Conservation (phyloP, 2,113 vertebrate genomes). For the Thermophis baileyi region DNA sequence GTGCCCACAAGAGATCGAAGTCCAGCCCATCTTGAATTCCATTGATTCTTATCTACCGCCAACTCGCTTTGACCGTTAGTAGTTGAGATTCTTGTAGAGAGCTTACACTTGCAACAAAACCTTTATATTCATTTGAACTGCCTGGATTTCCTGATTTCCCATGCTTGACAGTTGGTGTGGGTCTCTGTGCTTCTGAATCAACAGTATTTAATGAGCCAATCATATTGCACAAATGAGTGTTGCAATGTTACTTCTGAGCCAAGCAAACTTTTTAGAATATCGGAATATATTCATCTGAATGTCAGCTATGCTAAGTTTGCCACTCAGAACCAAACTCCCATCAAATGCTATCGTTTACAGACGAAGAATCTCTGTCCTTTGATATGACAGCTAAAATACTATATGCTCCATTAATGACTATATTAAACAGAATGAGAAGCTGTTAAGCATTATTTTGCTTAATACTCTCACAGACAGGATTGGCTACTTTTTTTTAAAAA, state of each 20-base stretch:
- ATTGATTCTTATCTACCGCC: neutral
- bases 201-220: slow-evolving; percentile 11
- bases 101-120: neutral
- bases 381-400: slow-evolving; percentile 8
- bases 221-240: neutral
- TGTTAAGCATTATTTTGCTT: slow-evolving; percentile 21
- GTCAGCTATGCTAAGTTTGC: slow-evolving; percentile 3
- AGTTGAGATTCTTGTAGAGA: neutral
- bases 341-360: neutral
- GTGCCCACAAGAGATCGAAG: neutral
- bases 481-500: neutral
- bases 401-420: neutral
- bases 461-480: neutral
- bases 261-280: neutral
- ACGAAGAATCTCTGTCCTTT: neutral
- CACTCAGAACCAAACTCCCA: neutral
- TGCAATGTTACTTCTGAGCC: neutral
- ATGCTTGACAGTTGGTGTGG: neutral
- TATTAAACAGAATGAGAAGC: neutral
- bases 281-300: neutral
- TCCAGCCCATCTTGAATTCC: neutral
- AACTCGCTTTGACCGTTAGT: neutral
- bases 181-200: neutral
- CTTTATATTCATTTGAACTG: neutral
- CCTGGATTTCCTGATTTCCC: neutral